Percentiles rank a stretch among this genome's conserved stretches.
These are phyloP conservation scores for Creontiades dilutus DNA, from an alignment of 2,888 invertebrate genomes.

Conservation along the genomic window DNA sequence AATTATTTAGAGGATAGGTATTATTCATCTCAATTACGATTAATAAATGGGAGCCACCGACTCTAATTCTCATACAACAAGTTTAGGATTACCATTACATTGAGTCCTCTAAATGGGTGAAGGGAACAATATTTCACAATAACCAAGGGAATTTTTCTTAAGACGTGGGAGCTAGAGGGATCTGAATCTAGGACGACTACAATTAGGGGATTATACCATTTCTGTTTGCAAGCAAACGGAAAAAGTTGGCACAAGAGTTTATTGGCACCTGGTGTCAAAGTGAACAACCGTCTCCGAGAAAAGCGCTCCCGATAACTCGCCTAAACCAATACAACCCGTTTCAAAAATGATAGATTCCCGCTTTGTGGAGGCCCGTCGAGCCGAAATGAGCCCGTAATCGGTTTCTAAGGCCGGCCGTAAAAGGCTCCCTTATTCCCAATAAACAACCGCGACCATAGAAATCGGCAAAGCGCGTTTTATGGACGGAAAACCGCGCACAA, in stretches of 20 bases:
- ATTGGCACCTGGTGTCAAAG: slow-evolving; percentile 63
- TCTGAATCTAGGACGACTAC: background rate
- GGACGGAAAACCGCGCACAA: slow-evolving; percentile 60
- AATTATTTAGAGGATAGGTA: too few species aligned
- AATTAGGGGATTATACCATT: slow-evolving; percentile 41
- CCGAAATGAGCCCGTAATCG: slow-evolving; percentile 62
- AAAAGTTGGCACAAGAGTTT: slow-evolving; percentile 46
- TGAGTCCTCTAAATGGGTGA: too few species aligned
- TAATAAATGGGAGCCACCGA: too few species aligned
- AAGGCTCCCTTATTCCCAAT: slow-evolving; percentile 43
- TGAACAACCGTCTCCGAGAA: slow-evolving; percentile 16
- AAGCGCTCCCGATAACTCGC: slow-evolving; percentile 53
- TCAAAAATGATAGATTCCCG: slow-evolving; percentile 54
- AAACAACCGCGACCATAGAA: slow-evolving; percentile 41
- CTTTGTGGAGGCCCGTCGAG: slow-evolving; percentile 42
- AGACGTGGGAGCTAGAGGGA: background rate
- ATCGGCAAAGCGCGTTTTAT: slow-evolving; percentile 59
- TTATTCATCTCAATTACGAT: too few species aligned
- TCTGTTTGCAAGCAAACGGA: slow-evolving; percentile 52
- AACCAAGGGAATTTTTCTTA: background rate
- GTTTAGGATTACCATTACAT: too few species aligned
- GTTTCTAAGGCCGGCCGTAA: slow-evolving; percentile 29
- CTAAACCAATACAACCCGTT: slow-evolving; percentile 50
- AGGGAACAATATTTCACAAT: background rate
- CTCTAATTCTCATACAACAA: too few species aligned